phyloP scores from a whole-genome alignment of 2,888 invertebrate species.

The Junonia oenone region DNA sequence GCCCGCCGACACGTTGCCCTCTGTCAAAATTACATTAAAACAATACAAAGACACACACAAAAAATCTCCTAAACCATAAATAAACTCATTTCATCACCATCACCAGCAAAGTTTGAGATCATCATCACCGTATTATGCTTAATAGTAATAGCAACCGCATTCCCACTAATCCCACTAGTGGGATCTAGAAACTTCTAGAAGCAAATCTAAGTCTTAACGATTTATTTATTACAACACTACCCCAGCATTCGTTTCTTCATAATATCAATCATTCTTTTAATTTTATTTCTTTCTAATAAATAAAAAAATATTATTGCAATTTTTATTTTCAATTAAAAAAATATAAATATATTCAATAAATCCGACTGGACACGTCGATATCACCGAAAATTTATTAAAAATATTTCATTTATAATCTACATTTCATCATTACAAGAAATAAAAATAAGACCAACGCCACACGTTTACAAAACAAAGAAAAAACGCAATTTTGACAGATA shows the following conservation, averaged over 20 bases:
- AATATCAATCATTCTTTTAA: background rate
- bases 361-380: background rate
- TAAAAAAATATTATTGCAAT: background rate
- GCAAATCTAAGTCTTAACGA: background rate
- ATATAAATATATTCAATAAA: background rate
- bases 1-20: slow-evolving; percentile 28
- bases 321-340: background rate
- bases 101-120: slow-evolving; percentile 7
- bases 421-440: background rate
- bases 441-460: background rate
- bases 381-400: background rate
- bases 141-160: background rate
- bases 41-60: background rate
- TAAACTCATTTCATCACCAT: background rate
- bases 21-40: slow-evolving; percentile 31
- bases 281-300: background rate
- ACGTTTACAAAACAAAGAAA: background rate
- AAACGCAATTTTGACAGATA: slow-evolving; percentile 34
- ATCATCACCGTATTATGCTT: background rate
- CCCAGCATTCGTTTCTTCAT: background rate
- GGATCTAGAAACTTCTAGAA: background rate
- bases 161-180: background rate
- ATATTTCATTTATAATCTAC: background rate
- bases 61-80: background rate
- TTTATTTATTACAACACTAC: background rate